Evolutionary conservation across 2,797 vertebrate species (phyloP), one percentile per base, ranked within the genome.

Genomic region (Gallirallus australis): DNA sequence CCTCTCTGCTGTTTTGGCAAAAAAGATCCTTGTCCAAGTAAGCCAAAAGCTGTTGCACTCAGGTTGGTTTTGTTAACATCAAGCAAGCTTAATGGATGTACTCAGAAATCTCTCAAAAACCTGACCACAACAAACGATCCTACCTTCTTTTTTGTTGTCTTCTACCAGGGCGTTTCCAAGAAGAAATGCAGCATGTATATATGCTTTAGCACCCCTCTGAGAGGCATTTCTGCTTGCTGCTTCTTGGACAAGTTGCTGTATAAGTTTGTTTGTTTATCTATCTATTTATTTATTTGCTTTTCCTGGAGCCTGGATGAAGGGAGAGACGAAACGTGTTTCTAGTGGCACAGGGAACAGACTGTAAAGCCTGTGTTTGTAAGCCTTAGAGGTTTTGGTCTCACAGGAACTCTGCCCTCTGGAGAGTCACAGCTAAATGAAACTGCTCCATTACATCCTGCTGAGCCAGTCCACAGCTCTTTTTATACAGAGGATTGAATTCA

Each of bases 141-240:
- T 56, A 27, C 71, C 60, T 81, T 57, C 53, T 54, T 64, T 76
- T 93, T 52, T 87, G 68, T 87, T 85, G 53, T 71, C 80, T 90
- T 80, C 66, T 83, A 84, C 60, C 45, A 77, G 54, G 89, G 71
- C 92, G 94, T 96, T 95, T 92, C 81, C 76, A 95, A 76, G 84
- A 97, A 97, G 90, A 96, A 96, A 96, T 90, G 54, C 61, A 89
- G 82, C 18, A 19, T 92, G 87, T 94, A 95, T 95, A 89, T 35
- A 78, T 45, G 31, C 82, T 91, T 96, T 89, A 96, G 93, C 66
- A 83, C 73, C 63, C 93, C 93, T 94, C 59, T 93, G 96, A 80
- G 94, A 95, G 76, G 86, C 82, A 86, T 95, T 95, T 88, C 80
- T 90, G 68, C 84, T 93, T 2, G 0, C 84, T 90, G 83, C 59